Conservation (phyloP, 2,888 invertebrate genomes). For the Panorpa germanica region DNA sequence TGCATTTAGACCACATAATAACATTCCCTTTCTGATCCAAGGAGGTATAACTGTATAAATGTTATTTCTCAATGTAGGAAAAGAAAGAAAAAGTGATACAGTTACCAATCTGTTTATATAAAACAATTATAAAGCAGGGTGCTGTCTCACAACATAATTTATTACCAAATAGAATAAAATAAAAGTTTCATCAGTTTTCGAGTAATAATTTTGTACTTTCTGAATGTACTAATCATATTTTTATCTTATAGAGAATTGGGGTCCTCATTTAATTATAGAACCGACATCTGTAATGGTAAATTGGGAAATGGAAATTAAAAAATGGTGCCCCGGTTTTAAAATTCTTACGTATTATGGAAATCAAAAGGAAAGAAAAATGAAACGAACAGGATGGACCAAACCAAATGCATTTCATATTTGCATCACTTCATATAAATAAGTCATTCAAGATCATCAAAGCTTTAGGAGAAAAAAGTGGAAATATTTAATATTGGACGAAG, state of each 20-base stretch:
- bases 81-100: no score
- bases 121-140: no score
- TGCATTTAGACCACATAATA: no score
- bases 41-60: no score
- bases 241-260: slow-evolving; percentile 58
- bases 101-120: no score
- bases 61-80: no score
- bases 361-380: slow-evolving; percentile 84
- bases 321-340: slow-evolving; percentile 99
- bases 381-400: slow-evolving; percentile 93
- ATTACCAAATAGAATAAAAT: no score
- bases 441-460: slow-evolving; percentile 95
- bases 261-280: slow-evolving; percentile 95
- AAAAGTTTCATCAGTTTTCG: no score
- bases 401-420: slow-evolving; percentile 96
- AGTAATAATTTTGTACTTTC: slow-evolving; percentile 6
- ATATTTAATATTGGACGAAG: slow-evolving; percentile 93
- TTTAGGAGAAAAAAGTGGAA: slow-evolving; percentile 97
- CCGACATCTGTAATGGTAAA: slow-evolving; percentile 99
- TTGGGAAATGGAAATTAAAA: slow-evolving; percentile 99
- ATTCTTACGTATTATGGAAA: slow-evolving; percentile 96
- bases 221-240: slow-evolving; percentile 7
- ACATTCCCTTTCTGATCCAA: no score
- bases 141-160: no score
- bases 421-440: slow-evolving; percentile 94